A percentile compares a stretch with the other conserved stretches of the same genome.
phyloP scores from a whole-genome alignment of 2,113 vertebrate genomes.

The Synodontis membranacea region DNA sequence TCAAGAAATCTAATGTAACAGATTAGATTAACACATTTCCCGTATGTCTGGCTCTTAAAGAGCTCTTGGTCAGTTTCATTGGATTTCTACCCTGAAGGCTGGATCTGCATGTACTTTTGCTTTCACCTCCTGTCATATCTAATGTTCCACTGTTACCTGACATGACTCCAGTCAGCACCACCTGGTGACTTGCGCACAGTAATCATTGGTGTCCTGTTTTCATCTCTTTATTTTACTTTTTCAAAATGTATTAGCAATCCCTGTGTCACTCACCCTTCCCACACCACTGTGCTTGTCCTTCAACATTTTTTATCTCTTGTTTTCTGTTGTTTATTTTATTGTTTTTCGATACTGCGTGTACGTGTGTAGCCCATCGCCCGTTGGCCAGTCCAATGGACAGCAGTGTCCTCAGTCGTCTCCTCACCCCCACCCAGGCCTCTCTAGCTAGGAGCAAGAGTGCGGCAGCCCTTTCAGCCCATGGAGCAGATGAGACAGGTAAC shows the following conservation, averaged over 20 bases:
- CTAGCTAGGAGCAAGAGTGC: constrained; percentile 93
- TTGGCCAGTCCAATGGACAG: constrained; percentile 78
- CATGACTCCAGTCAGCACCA: constrained; percentile 36
- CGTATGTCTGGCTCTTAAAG: constrained; percentile 32
- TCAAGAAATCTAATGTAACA: not conserved
- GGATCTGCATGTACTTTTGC: constrained; percentile 27
- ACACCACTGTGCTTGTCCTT: constrained; percentile 58
- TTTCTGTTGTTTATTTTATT: constrained; percentile 50
- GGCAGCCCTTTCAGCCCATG: constrained; percentile 80
- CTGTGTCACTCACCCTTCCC: constrained; percentile 54
- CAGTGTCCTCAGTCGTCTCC: constrained; percentile 85
- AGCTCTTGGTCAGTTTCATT: constrained; percentile 44
- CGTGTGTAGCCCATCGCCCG: constrained; percentile 81
- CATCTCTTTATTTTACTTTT: constrained; percentile 59
- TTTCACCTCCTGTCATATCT: constrained; percentile 49
- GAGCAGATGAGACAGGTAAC: constrained; percentile 87
- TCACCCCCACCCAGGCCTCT: constrained; percentile 88
- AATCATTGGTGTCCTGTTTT: constrained; percentile 59
- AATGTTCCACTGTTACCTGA: constrained; percentile 60
- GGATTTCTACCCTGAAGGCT: constrained; percentile 33
- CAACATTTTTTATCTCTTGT: constrained; percentile 41
- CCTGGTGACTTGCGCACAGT: constrained; percentile 48
- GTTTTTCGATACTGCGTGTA: constrained; percentile 64
- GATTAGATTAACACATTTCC: not conserved
- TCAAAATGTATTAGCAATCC: constrained; percentile 70